Evolutionary conservation across 2,113 vertebrate genomes (phyloP).

Genomic region (Pseudorasbora parva): DNA sequence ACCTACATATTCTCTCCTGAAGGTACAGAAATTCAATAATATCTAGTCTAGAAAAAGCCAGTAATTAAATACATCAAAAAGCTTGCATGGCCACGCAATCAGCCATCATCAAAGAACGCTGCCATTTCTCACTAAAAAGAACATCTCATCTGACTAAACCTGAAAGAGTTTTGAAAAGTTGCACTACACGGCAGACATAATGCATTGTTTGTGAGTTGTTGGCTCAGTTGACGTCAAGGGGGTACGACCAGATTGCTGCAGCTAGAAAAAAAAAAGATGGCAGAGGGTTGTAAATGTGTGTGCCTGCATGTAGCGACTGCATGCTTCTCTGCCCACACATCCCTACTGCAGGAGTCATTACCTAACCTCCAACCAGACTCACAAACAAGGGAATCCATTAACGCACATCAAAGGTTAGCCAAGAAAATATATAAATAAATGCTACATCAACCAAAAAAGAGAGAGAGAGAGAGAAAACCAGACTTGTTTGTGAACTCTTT

Average conservation of each 20-base stretch:
- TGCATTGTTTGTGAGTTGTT: background rate
- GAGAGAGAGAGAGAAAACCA: constrained; percentile 39
- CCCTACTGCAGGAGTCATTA: constrained; percentile 64
- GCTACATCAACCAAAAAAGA: constrained; percentile 52
- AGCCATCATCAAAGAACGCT: constrained; percentile 50
- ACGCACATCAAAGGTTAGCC: constrained; percentile 65
- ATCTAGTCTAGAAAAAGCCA: constrained; percentile 43
- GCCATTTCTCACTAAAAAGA: constrained; percentile 26
- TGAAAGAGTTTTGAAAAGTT: constrained; percentile 11
- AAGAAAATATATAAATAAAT: constrained; percentile 63
- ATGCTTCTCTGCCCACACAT: constrained; percentile 58
- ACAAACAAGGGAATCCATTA: constrained; percentile 66
- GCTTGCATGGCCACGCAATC: constrained; percentile 15
- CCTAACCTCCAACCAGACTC: constrained; percentile 59
- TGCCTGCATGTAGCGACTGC: constrained; percentile 31
- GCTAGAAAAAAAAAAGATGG: constrained; percentile 32
- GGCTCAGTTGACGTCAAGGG: constrained; percentile 28
- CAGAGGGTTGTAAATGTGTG: constrained; percentile 15
- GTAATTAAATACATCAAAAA: constrained; percentile 57
- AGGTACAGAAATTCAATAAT: constrained; percentile 53
- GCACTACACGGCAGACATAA: background rate
- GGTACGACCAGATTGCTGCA: constrained; percentile 24
- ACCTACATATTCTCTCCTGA: constrained; percentile 46
- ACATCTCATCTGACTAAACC: constrained; percentile 28
- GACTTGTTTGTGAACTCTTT: constrained; percentile 66